These are phyloP conservation scores for Falco rusticolus DNA, from an alignment of 2,797 vertebrate genomes.

Conservation along the genomic window DNA sequence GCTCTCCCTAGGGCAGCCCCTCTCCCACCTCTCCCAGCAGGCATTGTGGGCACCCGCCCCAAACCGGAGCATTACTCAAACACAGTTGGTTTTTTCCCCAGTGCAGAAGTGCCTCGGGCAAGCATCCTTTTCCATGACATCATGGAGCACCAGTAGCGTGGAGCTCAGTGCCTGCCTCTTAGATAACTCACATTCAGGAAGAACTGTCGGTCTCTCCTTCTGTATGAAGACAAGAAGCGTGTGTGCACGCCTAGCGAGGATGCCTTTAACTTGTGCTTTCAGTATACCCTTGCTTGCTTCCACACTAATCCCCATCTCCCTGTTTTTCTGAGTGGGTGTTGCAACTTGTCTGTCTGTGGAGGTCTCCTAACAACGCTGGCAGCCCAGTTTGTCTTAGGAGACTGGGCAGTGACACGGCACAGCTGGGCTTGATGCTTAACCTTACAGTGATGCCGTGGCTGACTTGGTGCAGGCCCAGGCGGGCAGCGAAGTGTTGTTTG, in stretches of 20 bases:
- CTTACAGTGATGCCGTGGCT: background rate
- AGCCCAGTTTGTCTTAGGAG: background rate
- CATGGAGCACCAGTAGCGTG: background rate
- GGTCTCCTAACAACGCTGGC: background rate
- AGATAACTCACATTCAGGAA: background rate
- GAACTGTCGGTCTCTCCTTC: background rate
- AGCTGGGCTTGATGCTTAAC: background rate
- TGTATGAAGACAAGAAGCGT: background rate
- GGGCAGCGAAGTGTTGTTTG: background rate
- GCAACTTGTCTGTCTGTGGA: slow-evolving; percentile 2
- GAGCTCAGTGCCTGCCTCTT: background rate
- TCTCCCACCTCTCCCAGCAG: background rate
- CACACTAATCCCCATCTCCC: slow-evolving; percentile 36
- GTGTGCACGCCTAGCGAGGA: background rate
- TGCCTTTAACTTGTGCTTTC: background rate
- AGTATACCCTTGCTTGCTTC: background rate
- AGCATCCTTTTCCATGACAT: background rate
- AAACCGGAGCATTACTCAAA: background rate
- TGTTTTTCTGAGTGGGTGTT: slow-evolving; percentile 43
- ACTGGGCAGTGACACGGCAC: background rate
- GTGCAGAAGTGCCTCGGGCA: background rate
- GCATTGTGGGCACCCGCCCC: background rate
- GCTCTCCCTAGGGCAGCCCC: background rate
- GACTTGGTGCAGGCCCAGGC: background rate
- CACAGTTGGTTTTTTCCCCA: background rate